A percentile compares a stretch with the other conserved stretches of the same genome.
Conservation (phyloP, 2,888 invertebrate species). For the Clepsis dumicolana region DNA sequence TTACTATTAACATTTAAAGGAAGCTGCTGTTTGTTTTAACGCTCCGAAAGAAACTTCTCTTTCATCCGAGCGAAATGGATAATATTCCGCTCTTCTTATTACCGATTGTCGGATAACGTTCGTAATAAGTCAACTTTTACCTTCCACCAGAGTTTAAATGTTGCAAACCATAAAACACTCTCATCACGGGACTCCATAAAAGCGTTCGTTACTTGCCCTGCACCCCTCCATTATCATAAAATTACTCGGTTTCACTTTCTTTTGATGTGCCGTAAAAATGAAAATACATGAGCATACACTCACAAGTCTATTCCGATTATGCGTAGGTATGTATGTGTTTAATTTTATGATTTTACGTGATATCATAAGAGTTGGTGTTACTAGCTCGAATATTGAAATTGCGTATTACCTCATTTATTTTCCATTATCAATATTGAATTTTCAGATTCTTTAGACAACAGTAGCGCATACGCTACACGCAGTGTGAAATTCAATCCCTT, state of each 20-base stretch:
- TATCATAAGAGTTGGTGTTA: neutral
- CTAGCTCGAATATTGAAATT: neutral
- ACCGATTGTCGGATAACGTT: conserved; percentile 12
- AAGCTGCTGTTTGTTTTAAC: too few species aligned
- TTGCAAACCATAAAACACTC: conserved; percentile 74
- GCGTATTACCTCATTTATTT: neutral
- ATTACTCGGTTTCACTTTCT: conserved; percentile 83
- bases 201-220: conserved; percentile 74
- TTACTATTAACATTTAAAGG: too few species aligned
- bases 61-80: too few species aligned
- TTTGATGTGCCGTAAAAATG: conserved; percentile 82
- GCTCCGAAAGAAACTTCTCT: too few species aligned
- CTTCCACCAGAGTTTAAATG: conserved; percentile 62
- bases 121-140: conserved; percentile 41
- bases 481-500: too few species aligned
- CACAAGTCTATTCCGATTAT: conserved; percentile 52
- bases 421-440: neutral
- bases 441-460: neutral
- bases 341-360: too few species aligned
- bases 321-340: neutral
- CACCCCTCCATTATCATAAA: conserved; percentile 83
- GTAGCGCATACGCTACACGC: too few species aligned
- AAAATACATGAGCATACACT: conserved; percentile 66
- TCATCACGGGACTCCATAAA: conserved; percentile 77
- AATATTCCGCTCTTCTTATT: neutral